Evolutionary conservation across 2,797 vertebrate species (phyloP).

Genomic region (Sciurus carolinensis): DNA sequence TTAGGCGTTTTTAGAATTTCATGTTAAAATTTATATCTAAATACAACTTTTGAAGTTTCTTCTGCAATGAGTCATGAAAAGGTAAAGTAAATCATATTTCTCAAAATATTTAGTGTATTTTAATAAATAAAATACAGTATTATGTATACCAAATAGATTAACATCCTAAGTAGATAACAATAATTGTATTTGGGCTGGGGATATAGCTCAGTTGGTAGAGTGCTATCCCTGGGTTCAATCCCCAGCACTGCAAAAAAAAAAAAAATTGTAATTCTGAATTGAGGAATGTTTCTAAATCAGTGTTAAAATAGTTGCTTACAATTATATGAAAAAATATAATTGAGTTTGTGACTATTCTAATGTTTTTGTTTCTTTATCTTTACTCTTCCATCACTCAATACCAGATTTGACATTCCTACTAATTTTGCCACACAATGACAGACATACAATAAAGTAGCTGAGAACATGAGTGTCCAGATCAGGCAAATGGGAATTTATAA

Average conservation of each 20-base stretch:
- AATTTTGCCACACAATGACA: background rate
- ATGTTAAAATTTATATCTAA: background rate
- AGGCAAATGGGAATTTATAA: background rate
- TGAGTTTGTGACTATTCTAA: background rate
- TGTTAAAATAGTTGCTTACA: background rate
- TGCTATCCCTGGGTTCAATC: no score
- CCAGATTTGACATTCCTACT: background rate
- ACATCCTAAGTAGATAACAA: background rate
- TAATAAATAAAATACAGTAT: background rate
- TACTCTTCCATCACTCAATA: background rate
- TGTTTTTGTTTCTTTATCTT: background rate
- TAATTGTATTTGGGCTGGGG: background rate
- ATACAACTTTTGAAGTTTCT: background rate
- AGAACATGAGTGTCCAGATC: background rate
- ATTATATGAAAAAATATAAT: background rate
- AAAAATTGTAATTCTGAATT: background rate
- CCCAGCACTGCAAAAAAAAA: no score
- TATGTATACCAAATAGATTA: background rate
- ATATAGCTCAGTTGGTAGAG: no score
- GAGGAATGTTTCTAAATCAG: background rate
- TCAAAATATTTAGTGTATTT: background rate
- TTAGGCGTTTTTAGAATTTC: slow-evolving; percentile 7
- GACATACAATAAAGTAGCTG: background rate
- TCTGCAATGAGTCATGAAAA: background rate
- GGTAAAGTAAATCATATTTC: background rate